A percentile compares a stretch with the other conserved stretches of the same genome.
Conservation (phyloP, 2,888 invertebrate species). For the Archips xylosteana region DNA sequence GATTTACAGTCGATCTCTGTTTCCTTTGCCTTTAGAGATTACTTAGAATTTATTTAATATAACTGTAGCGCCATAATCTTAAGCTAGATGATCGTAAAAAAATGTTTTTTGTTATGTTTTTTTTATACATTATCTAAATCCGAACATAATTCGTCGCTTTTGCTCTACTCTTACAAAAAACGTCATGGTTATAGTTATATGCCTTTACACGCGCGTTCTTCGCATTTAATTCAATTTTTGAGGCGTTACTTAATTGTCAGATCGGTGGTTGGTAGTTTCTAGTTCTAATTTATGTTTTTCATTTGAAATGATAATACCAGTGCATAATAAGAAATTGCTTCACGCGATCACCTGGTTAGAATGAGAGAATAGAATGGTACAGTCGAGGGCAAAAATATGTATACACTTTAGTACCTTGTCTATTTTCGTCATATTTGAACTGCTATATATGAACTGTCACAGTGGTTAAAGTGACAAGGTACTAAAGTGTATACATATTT, state of each 20-base stretch:
- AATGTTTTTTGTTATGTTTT: not conserved
- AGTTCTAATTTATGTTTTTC: constrained; percentile 32
- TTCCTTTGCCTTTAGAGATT: constrained; percentile 21
- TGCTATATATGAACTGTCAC: too few species aligned
- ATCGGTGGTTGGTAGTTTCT: constrained; percentile 35
- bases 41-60: not conserved
- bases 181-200: too few species aligned
- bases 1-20: constrained; percentile 29
- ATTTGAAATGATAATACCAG: constrained; percentile 13
- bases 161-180: not conserved
- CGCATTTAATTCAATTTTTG: constrained; percentile 24
- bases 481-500: too few species aligned
- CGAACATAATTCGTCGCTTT: not conserved
- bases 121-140: not conserved
- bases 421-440: too few species aligned
- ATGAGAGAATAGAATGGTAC: too few species aligned
- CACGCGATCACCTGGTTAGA: constrained; percentile 42
- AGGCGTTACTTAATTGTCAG: constrained; percentile 29
- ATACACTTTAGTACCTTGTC: too few species aligned
- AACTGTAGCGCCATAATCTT: not conserved
- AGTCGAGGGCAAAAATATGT: too few species aligned
- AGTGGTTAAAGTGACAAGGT: too few species aligned
- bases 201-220: not conserved
- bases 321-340: constrained; percentile 49
- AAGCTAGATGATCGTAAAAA: not conserved